phyloP scores from a whole-genome alignment of 2,888 invertebrate genomes.

The Linyphia triangularis region DNA sequence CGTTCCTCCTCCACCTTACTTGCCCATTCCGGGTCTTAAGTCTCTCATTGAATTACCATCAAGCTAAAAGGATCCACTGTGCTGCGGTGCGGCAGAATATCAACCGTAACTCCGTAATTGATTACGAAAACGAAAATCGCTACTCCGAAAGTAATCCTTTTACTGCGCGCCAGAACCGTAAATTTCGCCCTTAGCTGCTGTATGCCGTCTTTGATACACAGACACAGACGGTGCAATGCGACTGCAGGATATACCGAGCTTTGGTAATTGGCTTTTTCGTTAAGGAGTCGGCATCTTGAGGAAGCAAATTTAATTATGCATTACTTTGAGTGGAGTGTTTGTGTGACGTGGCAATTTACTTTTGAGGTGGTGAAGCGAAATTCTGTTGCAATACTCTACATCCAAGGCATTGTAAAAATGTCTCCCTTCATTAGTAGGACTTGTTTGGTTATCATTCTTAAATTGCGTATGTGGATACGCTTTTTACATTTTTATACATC shows the following conservation, averaged over 20 bases:
- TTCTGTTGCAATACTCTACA: too few species aligned
- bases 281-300: conserved; percentile 30
- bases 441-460: too few species aligned
- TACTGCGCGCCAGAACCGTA: conserved; percentile 41
- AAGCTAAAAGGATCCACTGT: conserved; percentile 26
- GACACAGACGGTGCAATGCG: neutral
- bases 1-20: conserved; percentile 11
- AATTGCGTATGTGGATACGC: too few species aligned
- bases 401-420: too few species aligned
- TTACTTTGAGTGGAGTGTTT: conserved; percentile 21
- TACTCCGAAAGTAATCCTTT: conserved; percentile 52
- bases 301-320: conserved; percentile 41
- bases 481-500: too few species aligned
- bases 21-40: conserved; percentile 23
- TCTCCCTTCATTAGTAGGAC: too few species aligned
- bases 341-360: neutral
- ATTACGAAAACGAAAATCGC: conserved; percentile 62
- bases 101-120: conserved; percentile 55
- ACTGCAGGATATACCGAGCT: neutral
- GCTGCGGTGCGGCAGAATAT: conserved; percentile 18
- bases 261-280: conserved; percentile 48
- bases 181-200: conserved; percentile 38
- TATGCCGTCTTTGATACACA: conserved; percentile 48
- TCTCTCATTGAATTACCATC: conserved; percentile 49
- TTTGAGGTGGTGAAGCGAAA: neutral